Conservation (phyloP, 2,888 invertebrate genomes). For the Drosophila niveifrons region DNA sequence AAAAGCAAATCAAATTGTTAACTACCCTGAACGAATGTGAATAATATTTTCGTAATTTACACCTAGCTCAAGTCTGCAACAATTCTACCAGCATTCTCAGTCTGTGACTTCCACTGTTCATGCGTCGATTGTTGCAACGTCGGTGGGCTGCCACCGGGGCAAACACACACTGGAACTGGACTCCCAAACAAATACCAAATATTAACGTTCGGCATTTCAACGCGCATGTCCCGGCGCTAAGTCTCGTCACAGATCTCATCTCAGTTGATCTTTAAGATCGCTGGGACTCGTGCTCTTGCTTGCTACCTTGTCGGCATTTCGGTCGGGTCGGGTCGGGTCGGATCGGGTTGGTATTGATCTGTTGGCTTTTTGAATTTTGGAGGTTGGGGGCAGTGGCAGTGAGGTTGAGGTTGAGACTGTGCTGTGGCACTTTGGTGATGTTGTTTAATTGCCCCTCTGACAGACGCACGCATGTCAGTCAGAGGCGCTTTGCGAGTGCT, state of each 20-base stretch:
- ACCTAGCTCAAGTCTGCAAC: slow-evolving; percentile 9
- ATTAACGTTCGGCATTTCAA: slow-evolving; percentile 76
- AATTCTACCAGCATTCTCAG: not conserved
- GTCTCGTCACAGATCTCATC: slow-evolving; percentile 32
- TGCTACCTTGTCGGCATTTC: not conserved
- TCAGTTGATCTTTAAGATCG: slow-evolving; percentile 7
- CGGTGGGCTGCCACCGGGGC: slow-evolving; percentile 62
- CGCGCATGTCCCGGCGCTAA: slow-evolving; percentile 56
- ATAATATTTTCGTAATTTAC: slow-evolving; percentile 37
- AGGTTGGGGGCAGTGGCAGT: slow-evolving; percentile 5
- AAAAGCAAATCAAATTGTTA: no score
- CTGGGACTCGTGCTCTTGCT: not conserved
- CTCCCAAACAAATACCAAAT: slow-evolving; percentile 79
- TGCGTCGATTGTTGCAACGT: slow-evolving; percentile 53
- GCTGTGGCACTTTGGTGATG: slow-evolving; percentile 67
- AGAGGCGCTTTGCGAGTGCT: slow-evolving; percentile 47
- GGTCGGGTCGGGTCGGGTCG: not conserved
- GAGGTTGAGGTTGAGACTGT: slow-evolving; percentile 13
- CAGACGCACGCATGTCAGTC: slow-evolving; percentile 74
- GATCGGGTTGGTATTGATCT: slow-evolving; percentile 10
- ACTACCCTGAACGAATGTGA: not conserved
- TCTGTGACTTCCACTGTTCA: slow-evolving; percentile 25
- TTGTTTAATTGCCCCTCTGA: slow-evolving; percentile 76
- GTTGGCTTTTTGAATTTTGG: slow-evolving; percentile 4
- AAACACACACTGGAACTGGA: slow-evolving; percentile 42